These are phyloP conservation scores for Argya squamiceps DNA, from an alignment of 2,797 vertebrate species.

Conservation along the genomic window DNA sequence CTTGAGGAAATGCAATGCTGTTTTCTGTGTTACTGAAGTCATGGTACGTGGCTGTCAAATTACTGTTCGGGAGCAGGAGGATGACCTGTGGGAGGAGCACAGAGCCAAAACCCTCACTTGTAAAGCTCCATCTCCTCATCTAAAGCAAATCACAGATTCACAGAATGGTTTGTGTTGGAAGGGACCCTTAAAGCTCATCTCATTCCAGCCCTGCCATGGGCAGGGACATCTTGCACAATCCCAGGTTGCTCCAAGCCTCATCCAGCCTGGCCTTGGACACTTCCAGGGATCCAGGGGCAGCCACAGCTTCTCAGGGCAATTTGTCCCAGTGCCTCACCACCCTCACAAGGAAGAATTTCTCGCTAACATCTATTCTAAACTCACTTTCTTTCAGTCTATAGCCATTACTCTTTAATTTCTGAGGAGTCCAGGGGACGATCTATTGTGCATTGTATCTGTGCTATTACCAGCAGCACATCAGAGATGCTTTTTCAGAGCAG, in stretches of 20 bases:
- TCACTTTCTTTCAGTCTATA: not conserved
- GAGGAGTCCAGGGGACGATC: not conserved
- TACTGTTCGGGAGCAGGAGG: not conserved
- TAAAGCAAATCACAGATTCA: not conserved
- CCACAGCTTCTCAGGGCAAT: not conserved
- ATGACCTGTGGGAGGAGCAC: not conserved
- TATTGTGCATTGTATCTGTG: not conserved
- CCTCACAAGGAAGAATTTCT: not conserved
- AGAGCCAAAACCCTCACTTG: not conserved
- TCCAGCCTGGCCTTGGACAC: not conserved
- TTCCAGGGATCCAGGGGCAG: not conserved
- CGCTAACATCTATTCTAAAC: not conserved
- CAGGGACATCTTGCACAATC: not conserved
- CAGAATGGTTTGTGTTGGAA: not conserved
- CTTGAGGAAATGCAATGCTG: not conserved
- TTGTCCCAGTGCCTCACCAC: not conserved
- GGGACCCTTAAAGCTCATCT: not conserved
- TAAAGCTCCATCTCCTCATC: not conserved
- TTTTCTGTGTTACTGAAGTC: not conserved
- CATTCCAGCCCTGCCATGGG: too few species aligned
- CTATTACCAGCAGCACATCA: not conserved
- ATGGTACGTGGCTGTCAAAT: not conserved
- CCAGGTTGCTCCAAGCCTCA: fast-evolving
- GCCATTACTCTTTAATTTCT: not conserved
- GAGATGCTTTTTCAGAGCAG: not conserved